Evolutionary conservation across 2,888 invertebrate species (phyloP).

Genomic region (Apamea crenata): DNA sequence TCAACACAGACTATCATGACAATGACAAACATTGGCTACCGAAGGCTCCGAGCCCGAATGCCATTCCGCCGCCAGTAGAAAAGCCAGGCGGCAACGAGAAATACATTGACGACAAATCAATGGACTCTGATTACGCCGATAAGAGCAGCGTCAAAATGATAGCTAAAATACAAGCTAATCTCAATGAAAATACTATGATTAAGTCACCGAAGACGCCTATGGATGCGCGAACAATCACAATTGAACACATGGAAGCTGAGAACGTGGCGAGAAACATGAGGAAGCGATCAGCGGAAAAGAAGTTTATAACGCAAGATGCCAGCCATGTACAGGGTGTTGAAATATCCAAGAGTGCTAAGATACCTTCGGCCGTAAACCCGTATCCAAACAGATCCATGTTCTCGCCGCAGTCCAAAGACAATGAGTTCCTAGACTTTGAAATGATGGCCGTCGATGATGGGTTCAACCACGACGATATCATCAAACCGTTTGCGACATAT

Average conservation of each 20-base stretch:
- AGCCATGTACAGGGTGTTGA: conserved; percentile 87
- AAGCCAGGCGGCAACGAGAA: conserved; percentile 85
- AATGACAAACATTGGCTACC: conserved; percentile 84
- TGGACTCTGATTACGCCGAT: conserved; percentile 84
- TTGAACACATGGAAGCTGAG: conserved; percentile 83
- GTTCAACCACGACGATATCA: conserved; percentile 92
- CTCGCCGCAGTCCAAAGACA: conserved; percentile 92
- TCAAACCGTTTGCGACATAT: conserved; percentile 92
- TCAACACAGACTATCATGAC: conserved; percentile 77
- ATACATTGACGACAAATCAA: conserved; percentile 86
- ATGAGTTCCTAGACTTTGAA: conserved; percentile 92
- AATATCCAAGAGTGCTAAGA: conserved; percentile 87
- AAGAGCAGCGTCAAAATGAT: conserved; percentile 87
- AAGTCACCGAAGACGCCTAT: conserved; percentile 88
- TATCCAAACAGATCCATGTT: conserved; percentile 92
- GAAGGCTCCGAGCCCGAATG: conserved; percentile 83
- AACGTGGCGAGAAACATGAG: conserved; percentile 76
- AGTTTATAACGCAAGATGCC: conserved; percentile 83
- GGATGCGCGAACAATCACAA: conserved; percentile 85
- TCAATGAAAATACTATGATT: conserved; percentile 88
- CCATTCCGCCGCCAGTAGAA: conserved; percentile 84
- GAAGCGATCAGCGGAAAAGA: conserved; percentile 83
- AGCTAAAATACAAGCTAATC: conserved; percentile 87
- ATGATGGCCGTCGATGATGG: conserved; percentile 92
- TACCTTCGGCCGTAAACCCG: conserved; percentile 83